phyloP scores from a whole-genome alignment of 1,140 invertebrate species.

The Catajapyx aquilonaris region DNA sequence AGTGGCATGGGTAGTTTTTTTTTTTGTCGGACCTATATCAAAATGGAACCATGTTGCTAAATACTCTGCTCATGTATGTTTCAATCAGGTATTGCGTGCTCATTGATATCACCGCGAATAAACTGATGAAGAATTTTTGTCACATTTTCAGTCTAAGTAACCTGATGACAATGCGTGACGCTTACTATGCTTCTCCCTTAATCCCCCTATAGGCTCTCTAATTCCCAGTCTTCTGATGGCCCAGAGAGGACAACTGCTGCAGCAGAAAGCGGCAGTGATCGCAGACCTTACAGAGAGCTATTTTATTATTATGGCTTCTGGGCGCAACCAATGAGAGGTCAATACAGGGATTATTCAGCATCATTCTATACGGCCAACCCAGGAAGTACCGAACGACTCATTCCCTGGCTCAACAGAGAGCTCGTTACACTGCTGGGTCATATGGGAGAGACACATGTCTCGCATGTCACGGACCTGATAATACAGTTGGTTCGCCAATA shows the following conservation, averaged over 20 bases:
- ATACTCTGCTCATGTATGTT: too few relatives aligned
- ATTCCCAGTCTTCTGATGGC: slow-evolving; percentile 8
- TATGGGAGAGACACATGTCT: slow-evolving; percentile 30
- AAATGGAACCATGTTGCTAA: too few relatives aligned
- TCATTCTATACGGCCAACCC: slow-evolving; percentile 57
- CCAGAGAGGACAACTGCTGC: slow-evolving; percentile 11
- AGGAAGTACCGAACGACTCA: slow-evolving; percentile 50
- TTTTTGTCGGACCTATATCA: too few relatives aligned
- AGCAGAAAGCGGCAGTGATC: too few relatives aligned
- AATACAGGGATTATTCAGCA: slow-evolving; percentile 46
- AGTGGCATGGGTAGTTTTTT: too few relatives aligned
- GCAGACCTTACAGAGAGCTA: slow-evolving; percentile 33
- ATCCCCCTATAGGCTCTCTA: too few relatives aligned
- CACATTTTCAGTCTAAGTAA: too few relatives aligned
- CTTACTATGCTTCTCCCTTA: too few relatives aligned
- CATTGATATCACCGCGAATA: too few relatives aligned
- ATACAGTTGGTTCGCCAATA: slow-evolving; percentile 39
- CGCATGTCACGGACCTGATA: slow-evolving; percentile 43
- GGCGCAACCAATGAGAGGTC: slow-evolving; percentile 38
- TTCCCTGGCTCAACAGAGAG: slow-evolving; percentile 76
- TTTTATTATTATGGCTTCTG: slow-evolving; percentile 58
- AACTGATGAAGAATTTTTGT: too few relatives aligned
- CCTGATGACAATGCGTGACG: too few relatives aligned
- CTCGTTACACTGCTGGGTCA: slow-evolving; percentile 41
- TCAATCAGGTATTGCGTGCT: too few relatives aligned